Base-by-base conservation (phyloP, 2,797 vertebrate genomes). In the Aulostomus chinensis region DNA sequence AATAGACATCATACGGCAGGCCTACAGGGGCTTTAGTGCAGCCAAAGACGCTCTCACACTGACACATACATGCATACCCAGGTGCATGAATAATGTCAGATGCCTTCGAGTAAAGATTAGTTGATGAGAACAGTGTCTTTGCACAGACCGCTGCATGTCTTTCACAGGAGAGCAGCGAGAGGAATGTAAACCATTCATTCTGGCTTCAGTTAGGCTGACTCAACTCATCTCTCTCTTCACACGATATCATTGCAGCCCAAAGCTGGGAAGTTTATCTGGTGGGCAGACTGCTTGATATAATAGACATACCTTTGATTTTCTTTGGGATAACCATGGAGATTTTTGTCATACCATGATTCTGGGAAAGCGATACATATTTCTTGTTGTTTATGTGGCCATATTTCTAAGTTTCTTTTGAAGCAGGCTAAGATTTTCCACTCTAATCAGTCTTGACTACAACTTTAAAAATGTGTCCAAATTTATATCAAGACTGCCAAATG, bases 151-250 rank as follows among this genome's bases (percentile, higher is more conserved):
- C 58, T 53, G 57, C 42, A 58, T 62, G 52, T 62, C 58, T 68
- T 47, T 60, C 37, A 47, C 68, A 61, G 63, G 52, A 38, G 48
- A 38, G 33, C 30, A n/a, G n/a, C n/a, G n/a, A n/a, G n/a, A 68
- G 57, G 16, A 54, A 57, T 56, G 55, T 60, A 41, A 63, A 53
- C 5, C 48, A 60, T 55, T 42, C 46, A 42, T 45, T 51, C 56
- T 72, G 67, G 52, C 60, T 65, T 62, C 57, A 64, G 55, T 57
- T 60, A 60, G 37, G 17, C 33, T 51, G 46, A 73, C 47, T 61
- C 54, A 50, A 67, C n/a, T 49, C 33, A 73, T 70, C 71, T 60
- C 4, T 60, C 4, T 74, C 71, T 41, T 68, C 49, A 58, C 53
- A 56, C 52, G 36, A 61, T 68, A 68, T 73, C 37, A 68, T 63